phyloP scores from a whole-genome alignment of 2,113 vertebrate species.

The Irena cyanogastra region DNA sequence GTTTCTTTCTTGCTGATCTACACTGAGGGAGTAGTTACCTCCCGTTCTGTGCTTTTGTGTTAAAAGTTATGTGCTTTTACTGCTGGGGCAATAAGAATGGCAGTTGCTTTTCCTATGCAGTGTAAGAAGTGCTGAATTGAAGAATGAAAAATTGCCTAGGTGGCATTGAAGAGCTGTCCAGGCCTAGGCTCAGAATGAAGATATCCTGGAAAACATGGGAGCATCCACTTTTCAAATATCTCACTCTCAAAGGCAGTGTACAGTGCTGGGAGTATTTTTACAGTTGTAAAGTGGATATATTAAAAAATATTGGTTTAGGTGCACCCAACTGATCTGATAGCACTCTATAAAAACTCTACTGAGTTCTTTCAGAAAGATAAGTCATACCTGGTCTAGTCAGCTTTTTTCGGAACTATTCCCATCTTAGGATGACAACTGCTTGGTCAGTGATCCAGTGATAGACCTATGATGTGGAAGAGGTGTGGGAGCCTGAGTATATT shows the following conservation, averaged over 20 bases:
- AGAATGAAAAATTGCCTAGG: background rate
- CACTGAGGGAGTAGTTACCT: background rate
- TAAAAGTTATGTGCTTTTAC: background rate
- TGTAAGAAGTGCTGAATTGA: background rate
- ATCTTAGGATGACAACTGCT: background rate
- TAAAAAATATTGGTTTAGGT: background rate
- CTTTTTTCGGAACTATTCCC: background rate
- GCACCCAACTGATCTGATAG: background rate
- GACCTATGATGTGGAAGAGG: background rate
- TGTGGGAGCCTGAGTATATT: background rate
- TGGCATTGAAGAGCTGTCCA: background rate
- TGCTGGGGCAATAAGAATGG: background rate
- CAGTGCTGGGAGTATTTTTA: background rate
- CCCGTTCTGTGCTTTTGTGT: background rate
- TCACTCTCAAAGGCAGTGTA: background rate
- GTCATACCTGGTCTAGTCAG: background rate
- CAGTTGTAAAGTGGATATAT: background rate
- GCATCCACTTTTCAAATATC: background rate
- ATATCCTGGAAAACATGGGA: background rate
- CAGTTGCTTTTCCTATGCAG: background rate
- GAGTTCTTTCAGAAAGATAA: background rate
- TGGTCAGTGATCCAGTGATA: constrained; percentile 29
- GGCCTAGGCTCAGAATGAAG: background rate
- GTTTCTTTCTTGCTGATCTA: constrained; percentile 11
- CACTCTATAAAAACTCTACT: background rate